Evolutionary conservation across 2,797 vertebrate species (phyloP).

Genomic region (Nyctibius grandis): DNA sequence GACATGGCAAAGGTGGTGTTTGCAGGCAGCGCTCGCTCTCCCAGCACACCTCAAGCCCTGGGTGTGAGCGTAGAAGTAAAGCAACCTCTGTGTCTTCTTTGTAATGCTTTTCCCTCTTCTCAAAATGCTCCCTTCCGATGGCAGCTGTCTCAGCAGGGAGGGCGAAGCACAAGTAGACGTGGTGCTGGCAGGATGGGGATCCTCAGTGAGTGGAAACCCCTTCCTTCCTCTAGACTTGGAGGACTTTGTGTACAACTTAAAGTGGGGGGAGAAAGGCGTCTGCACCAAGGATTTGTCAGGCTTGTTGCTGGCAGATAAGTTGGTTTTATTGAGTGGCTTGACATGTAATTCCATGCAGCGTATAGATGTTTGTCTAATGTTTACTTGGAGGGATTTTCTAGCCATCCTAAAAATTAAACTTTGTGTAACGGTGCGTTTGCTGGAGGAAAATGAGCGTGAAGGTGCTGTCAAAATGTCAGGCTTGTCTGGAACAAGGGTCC

Average conservation of each 20-base stretch:
- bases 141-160: background rate
- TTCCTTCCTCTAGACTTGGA: background rate
- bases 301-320: background rate
- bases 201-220: background rate
- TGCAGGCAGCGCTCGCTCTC: background rate
- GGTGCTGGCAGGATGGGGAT: background rate
- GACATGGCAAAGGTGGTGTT: fast-evolving
- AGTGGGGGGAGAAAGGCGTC: background rate
- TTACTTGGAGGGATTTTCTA: background rate
- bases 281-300: background rate
- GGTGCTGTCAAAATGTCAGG: background rate
- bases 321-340: background rate
- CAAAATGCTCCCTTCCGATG: background rate
- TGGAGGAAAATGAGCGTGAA: background rate
- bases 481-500: background rate
- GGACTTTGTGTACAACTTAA: background rate
- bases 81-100: background rate
- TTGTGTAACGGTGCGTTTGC: background rate
- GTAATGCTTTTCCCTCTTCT: background rate
- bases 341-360: background rate
- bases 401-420: background rate
- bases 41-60: background rate
- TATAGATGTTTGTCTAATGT: background rate
- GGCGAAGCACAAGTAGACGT: background rate
- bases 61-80: background rate